A percentile compares a stretch with the other conserved stretches of the same genome.
Evolutionary conservation across 2,888 invertebrate species (phyloP).

Genomic region (Temnothorax unifasciatus): DNA sequence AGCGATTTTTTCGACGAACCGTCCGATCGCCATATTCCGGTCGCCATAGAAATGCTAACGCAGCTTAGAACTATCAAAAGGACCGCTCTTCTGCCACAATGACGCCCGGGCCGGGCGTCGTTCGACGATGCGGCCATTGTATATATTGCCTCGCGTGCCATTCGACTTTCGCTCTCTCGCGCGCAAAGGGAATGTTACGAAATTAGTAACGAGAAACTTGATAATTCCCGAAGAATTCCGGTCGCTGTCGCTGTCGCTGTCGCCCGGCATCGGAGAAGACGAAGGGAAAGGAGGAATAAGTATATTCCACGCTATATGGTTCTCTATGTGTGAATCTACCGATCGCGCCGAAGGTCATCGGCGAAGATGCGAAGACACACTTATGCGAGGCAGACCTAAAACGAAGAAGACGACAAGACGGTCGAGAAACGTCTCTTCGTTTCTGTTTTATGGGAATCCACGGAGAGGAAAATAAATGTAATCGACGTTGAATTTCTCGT

Average conservation of each 20-base stretch:
- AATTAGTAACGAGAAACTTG: conserved; percentile 50
- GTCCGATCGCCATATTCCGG: conserved; percentile 68
- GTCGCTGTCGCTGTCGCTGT: conserved; percentile 8
- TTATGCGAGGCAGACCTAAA: conserved; percentile 14
- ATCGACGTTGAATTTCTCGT: background rate
- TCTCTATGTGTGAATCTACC: conserved; percentile 44
- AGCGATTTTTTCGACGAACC: conserved; percentile 65
- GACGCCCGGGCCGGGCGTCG: conserved; percentile 61
- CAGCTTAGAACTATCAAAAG: conserved; percentile 73
- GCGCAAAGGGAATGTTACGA: conserved; percentile 39
- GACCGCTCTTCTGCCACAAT: conserved; percentile 71
- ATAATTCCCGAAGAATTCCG: conserved; percentile 49
- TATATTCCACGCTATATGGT: conserved; percentile 26
- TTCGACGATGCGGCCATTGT: conserved; percentile 60
- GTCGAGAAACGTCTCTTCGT: background rate
- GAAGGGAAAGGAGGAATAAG: conserved; percentile 9
- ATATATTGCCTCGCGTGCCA: conserved; percentile 71
- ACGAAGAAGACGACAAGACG: background rate
- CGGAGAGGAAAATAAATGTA: background rate
- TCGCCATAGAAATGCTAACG: conserved; percentile 77
- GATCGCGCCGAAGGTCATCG: conserved; percentile 49
- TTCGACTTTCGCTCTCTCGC: conserved; percentile 56
- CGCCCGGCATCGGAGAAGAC: conserved; percentile 3
- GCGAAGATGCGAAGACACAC: conserved; percentile 13
- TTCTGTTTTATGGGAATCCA: background rate